Base-by-base conservation (phyloP, 1,140 invertebrate species). In the Diabrotica virgifera region DNA sequence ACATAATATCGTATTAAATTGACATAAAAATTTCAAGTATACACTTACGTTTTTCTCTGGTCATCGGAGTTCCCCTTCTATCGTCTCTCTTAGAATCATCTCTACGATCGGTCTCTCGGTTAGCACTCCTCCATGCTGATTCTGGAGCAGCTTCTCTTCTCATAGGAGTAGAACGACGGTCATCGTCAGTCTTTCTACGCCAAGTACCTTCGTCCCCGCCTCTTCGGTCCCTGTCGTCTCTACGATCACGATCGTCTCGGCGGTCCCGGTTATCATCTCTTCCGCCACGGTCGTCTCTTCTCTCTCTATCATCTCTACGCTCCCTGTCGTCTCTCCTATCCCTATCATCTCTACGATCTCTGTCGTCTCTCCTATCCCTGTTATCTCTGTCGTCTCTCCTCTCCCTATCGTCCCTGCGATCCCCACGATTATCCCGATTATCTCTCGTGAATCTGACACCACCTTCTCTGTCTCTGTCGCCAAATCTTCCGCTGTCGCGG, bases 311-410 rank as follows among this genome's bases (percentile, higher is more conserved):
- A 37, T 62, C 55, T 11, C 65, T 66, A 5, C 66, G 60, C 36
- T 65, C 56, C 9, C 66, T 66, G 10, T 54, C 24, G 24, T 24
- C 54, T 36, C 64, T 67, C 0, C 65, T 55, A 51, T 65, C 56
- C 10, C 65, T 65, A 9, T 59, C 57, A 14, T 59, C 57, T 57
- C 60, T 64, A 6, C 66, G 50, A 57, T 66, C 57, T 37, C 57
- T 59, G 36, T 10, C 12, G 24, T 38, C 6, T 52, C 63, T 65
- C 13, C 24, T 24, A 55, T 14, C 55, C 46, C 59, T 56, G n/a
- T n/a, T n/a, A 40, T 63, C 64, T 5, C 61, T 64, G 36, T 10
- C 12, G 24, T 38, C 6, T 52, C 63, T 65, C 13, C 24, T 24
- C 59, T 14, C 55, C 46, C 59, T 56, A 36, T 52, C 62, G 55